Conservation (phyloP, 2,113 vertebrate species). For the Sula dactylatra region DNA sequence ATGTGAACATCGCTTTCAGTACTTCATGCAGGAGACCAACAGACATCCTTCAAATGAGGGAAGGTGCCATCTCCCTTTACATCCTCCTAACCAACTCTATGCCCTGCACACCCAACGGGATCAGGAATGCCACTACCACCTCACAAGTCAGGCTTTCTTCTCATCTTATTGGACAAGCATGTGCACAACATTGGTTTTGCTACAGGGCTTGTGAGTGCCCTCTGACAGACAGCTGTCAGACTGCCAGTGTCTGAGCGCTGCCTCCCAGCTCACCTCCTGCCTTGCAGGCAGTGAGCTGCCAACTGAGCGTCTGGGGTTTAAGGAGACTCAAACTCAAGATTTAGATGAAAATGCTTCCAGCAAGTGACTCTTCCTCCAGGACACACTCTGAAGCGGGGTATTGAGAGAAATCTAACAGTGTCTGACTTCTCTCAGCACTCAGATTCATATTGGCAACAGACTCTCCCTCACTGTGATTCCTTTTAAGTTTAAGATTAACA, state of each 20-base stretch:
- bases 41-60: not conserved
- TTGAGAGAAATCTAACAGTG: not conserved
- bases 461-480: not conserved
- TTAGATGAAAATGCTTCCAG: not conserved
- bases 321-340: not conserved
- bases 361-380: not conserved
- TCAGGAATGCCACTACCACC: not conserved
- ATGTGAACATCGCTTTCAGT: not conserved
- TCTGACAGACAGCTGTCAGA: rapidly evolving
- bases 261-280: not conserved
- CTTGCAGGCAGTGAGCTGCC: not conserved
- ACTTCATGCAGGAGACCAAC: not conserved
- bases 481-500: not conserved
- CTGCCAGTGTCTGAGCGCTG: not conserved
- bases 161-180: not conserved
- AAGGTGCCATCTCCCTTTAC: not conserved
- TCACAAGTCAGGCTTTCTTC: not conserved
- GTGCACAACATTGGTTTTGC: not conserved
- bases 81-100: not conserved
- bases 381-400: not conserved
- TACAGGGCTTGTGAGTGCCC: not conserved
- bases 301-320: not conserved
- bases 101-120: not conserved
- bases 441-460: not conserved
- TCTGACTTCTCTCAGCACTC: not conserved